Evolutionary conservation across 2,113 vertebrate genomes (phyloP), one percentile per base, ranked within the genome.

Genomic region (Gymnocephalus cernua): DNA sequence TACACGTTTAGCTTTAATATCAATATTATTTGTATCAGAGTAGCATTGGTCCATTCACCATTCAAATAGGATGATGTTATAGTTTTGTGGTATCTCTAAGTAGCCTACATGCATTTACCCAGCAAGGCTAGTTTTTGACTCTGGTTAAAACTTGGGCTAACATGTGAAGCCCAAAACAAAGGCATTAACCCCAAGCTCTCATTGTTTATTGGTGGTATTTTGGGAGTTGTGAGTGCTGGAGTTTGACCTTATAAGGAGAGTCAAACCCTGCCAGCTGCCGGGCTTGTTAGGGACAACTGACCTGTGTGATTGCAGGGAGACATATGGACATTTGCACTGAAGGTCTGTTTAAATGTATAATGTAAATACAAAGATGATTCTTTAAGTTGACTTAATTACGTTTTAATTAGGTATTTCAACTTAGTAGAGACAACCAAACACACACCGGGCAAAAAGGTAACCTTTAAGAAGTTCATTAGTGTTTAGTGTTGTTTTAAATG

Each of bases 201-300:
- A 64, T 58, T 70, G 53, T 72, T 80, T 18, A n/a, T 13, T 77
- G 78, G 7, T 25, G 23, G 18, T 76, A 85, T 82, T 85, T 82
- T 82, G 8, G 62, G 82, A 70, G 4, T 32, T 53, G 35, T 47
- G 62, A 19, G 4, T 62, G n/a, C 45, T 70, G 35, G 4, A 16
- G 65, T 81, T 84, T 81, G 44, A 61, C 65, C 75, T 47, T 68
- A 82, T 29, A 79, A 51, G 73, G 73, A 58, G 64, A 64, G 76
- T 77, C 7, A 27, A 83, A 45, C 59, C 41, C 54, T 62, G 63
- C 1, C 74, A 75, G 75, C 35, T 72, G 71, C 66, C 11, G 14
- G 27, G 3, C 45, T 62, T 63, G 56, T 82, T 41, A 65, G 48
- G 12, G 3, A 72, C 50, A 25, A 2, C 21, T 58, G 66, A 47